Evolutionary conservation across 35 echinoderm and acorn worm genomes (phyloP).

Genomic region (Chiridota heheva): DNA sequence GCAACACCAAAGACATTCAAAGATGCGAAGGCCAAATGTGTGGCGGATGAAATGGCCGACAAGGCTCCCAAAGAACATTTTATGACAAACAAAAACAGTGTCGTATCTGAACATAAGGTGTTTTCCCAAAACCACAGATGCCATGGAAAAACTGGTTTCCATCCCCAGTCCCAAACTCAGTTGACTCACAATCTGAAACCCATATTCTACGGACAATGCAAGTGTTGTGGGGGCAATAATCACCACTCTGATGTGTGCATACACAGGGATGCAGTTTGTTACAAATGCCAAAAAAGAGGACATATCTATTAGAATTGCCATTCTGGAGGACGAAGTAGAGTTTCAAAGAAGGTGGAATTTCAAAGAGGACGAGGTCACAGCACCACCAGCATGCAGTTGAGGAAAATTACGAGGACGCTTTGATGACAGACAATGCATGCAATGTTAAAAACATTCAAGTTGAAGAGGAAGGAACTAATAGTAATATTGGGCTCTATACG

Average conservation of each 20-base stretch:
- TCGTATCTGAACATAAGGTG: neutral
- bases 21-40: neutral
- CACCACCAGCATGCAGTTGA: neutral
- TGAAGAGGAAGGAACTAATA: too few relatives aligned
- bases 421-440: neutral
- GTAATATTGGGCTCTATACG: neutral
- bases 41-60: neutral
- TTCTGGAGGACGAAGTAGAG: neutral
- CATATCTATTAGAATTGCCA: constrained; percentile 14
- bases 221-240: neutral
- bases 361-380: neutral
- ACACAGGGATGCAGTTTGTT: neutral
- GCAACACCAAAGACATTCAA: neutral
- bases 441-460: too few relatives aligned
- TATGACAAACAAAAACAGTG: too few relatives aligned
- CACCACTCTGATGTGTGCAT: neutral
- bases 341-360: neutral
- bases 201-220: neutral
- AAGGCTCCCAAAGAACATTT: neutral
- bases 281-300: neutral
- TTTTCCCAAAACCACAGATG: too few relatives aligned
- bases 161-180: too few relatives aligned
- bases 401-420: neutral
- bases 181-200: too few relatives aligned
- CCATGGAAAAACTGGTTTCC: neutral